A percentile compares a stretch with the other conserved stretches of the same genome.
Evolutionary conservation across 2,113 vertebrate genomes (phyloP).

Genomic region (Mus musculus): GRCm39 chr4:40510501-40511000

Average conservation of each 20-base stretch:
- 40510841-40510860: background rate
- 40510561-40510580: background rate
- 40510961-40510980: background rate
- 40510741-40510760: background rate
- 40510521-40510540: background rate
- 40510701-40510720: background rate
- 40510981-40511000: background rate
- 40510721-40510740: too few relatives aligned
- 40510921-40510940: background rate
- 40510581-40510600: background rate
- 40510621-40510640: background rate
- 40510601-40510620: background rate
- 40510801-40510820: background rate
- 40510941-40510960: background rate
- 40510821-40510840: background rate
- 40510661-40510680: background rate
- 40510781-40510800: background rate
- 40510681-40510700: too few relatives aligned
- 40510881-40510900: background rate
- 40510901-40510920: background rate
- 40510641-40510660: background rate
- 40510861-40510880: too few relatives aligned
- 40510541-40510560: background rate
- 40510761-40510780: conserved; percentile 1
- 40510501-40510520: background rate